These are phyloP conservation scores for Anhinga rufa DNA, from an alignment of 2,113 vertebrate genomes.

Conservation along the genomic window DNA sequence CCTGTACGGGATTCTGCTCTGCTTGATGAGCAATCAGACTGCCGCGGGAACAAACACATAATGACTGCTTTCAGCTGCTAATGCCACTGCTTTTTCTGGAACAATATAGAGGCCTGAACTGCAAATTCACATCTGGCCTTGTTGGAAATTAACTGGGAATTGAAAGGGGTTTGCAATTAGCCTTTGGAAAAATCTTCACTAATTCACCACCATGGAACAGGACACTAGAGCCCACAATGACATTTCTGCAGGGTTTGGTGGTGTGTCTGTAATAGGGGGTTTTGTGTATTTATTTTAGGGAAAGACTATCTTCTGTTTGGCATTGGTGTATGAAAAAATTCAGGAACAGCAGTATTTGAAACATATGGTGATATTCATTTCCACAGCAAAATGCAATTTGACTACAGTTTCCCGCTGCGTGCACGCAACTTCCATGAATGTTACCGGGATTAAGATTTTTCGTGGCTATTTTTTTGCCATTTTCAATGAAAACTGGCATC, in stretches of 20 bases:
- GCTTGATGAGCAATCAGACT: slow-evolving; percentile 53
- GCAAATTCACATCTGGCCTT: slow-evolving; percentile 52
- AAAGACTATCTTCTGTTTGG: background rate
- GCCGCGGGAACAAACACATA: slow-evolving; percentile 18
- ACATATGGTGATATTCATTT: background rate
- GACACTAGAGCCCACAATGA: background rate
- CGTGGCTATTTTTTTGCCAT: background rate
- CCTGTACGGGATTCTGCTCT: background rate
- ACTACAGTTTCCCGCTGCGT: background rate
- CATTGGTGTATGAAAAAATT: background rate
- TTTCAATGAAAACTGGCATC: background rate
- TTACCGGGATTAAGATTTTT: background rate
- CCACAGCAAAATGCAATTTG: background rate
- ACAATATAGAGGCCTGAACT: slow-evolving; percentile 36
- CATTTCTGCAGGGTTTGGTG: background rate
- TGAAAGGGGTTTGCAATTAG: slow-evolving; percentile 4
- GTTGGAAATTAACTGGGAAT: slow-evolving; percentile 34
- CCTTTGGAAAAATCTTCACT: background rate
- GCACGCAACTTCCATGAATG: background rate
- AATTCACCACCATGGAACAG: background rate
- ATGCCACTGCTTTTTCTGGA: slow-evolving; percentile 61
- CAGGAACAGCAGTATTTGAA: background rate
- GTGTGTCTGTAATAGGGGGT: background rate
- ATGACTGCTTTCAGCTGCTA: slow-evolving; percentile 58
- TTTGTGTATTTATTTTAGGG: background rate